phyloP scores from a whole-genome alignment of 2,797 vertebrate species.

The Scolopax rusticola region DNA sequence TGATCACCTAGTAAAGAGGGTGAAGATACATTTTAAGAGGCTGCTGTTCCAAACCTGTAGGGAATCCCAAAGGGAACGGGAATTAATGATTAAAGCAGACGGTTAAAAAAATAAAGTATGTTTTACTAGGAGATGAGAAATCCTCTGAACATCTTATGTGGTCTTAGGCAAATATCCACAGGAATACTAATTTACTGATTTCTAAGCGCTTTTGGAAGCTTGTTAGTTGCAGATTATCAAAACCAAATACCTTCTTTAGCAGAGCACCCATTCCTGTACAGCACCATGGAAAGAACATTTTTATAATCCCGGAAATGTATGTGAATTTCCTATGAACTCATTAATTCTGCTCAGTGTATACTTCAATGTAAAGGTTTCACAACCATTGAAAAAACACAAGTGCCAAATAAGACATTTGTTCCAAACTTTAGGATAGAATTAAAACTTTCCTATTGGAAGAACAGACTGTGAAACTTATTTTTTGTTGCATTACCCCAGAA shows the following conservation, averaged over 20 bases:
- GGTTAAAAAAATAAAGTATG: not conserved
- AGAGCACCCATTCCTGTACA: not conserved
- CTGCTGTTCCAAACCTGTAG: not conserved
- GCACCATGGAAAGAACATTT: not conserved
- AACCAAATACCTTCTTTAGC: not conserved
- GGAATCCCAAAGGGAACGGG: not conserved
- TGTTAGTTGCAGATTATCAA: not conserved
- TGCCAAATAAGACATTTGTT: not conserved
- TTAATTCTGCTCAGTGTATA: not conserved
- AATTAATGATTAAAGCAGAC: not conserved
- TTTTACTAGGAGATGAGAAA: not conserved
- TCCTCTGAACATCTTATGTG: not conserved
- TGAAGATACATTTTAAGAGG: not conserved
- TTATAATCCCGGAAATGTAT: not conserved
- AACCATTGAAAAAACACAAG: not conserved
- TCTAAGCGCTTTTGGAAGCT: conserved; percentile 1
- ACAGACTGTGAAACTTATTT: not conserved
- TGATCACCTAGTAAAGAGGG: conserved; percentile 85
- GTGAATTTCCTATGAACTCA: not conserved
- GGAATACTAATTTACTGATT: not conserved
- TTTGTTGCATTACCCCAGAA: not conserved
- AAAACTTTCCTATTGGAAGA: not conserved
- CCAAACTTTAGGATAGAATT: not conserved
- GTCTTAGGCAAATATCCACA: not conserved
- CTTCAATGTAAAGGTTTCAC: not conserved